phyloP scores from a whole-genome alignment of 2,888 invertebrate genomes.

The Protophormia terraenovae region DNA sequence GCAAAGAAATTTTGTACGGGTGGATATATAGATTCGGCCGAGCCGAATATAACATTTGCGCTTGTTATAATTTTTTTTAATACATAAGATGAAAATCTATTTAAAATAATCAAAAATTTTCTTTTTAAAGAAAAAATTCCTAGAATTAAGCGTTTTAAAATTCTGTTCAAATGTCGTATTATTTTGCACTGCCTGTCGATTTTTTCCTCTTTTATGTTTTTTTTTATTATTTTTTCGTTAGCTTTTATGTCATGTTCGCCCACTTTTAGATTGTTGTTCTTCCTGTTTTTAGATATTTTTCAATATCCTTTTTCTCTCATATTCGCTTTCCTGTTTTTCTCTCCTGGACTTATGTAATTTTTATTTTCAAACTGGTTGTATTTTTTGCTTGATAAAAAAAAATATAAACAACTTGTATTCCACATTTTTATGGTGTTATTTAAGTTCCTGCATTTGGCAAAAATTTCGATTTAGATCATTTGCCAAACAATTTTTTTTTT shows the following conservation, averaged over 20 bases:
- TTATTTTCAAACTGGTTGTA: neutral
- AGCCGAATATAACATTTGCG: no score
- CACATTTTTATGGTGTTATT: neutral
- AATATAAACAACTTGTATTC: slow-evolving; percentile 20
- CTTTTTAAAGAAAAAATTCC: no score
- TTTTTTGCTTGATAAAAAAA: neutral
- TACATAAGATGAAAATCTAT: no score
- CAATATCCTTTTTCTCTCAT: slow-evolving; percentile 33
- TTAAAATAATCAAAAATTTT: no score
- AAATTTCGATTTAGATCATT: slow-evolving; percentile 46
- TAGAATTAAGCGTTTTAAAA: neutral
- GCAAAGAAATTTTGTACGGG: no score
- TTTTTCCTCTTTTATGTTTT: neutral
- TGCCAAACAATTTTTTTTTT: slow-evolving; percentile 36
- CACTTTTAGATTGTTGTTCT: slow-evolving; percentile 58
- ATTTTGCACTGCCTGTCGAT: neutral
- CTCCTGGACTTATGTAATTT: slow-evolving; percentile 52
- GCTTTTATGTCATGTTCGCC: slow-evolving; percentile 57
- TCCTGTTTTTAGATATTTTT: slow-evolving; percentile 43
- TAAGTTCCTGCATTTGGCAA: slow-evolving; percentile 34
- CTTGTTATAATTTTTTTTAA: no score
- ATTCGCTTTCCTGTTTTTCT: slow-evolving; percentile 50
- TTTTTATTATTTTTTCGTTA: neutral
- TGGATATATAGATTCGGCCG: no score
- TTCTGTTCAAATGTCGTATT: neutral